Conservation (phyloP, 2,113 vertebrate genomes). For the Pelmatolapia mariae region DNA sequence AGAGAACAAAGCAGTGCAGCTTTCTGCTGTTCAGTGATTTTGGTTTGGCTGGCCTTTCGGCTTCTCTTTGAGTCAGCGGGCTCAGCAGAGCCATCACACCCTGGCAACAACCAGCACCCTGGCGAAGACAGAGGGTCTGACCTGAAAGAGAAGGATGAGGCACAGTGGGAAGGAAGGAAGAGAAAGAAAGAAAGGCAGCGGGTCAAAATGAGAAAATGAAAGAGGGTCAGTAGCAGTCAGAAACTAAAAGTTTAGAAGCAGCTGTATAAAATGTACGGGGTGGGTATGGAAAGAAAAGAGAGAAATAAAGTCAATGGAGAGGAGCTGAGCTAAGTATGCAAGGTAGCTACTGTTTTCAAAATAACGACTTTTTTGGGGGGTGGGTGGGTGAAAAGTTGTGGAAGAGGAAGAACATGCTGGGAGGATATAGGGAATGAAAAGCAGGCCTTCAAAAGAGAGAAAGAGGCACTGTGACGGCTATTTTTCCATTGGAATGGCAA, state of each 20-base stretch:
- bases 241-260: not conserved
- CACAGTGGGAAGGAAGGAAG: not conserved
- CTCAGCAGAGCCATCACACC: conserved; percentile 34
- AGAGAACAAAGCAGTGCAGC: conserved; percentile 16
- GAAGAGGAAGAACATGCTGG: not conserved
- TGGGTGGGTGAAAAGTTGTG: not conserved
- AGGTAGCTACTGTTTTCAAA: not conserved
- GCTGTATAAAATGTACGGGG: not conserved
- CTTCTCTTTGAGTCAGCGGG: conserved; percentile 46
- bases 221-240: not conserved
- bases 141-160: not conserved
- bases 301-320: not conserved
- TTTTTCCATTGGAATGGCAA: not conserved
- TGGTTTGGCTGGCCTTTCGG: conserved; percentile 55
- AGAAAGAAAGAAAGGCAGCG: not conserved
- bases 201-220: not conserved
- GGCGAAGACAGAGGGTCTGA: conserved; percentile 23
- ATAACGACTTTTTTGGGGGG: not conserved
- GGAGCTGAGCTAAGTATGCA: not conserved
- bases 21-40: conserved; percentile 58
- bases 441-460: not conserved
- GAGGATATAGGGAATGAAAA: not conserved
- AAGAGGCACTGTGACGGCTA: not conserved
- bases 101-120: conserved; percentile 20
- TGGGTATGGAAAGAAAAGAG: not conserved